phyloP scores from a whole-genome alignment of 2,888 invertebrate species.

The Diloba caeruleocephala region DNA sequence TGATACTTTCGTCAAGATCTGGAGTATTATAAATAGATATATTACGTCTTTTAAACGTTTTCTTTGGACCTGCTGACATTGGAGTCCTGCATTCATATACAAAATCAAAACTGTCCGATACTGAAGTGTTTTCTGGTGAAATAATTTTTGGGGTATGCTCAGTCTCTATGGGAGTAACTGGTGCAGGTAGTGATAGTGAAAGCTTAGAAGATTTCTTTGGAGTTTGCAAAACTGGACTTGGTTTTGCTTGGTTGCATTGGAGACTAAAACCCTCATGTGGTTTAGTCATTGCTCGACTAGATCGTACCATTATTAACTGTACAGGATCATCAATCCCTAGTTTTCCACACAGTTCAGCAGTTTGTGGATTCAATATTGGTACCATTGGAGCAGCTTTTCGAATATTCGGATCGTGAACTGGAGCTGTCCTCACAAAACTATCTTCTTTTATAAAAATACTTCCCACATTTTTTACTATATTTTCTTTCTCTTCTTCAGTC shows the following conservation, averaged over 20 bases:
- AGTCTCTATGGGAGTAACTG: slow-evolving; percentile 73
- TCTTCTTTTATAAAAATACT: slow-evolving; percentile 91
- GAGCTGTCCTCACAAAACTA: slow-evolving; percentile 94
- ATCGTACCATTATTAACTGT: slow-evolving; percentile 88
- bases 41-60: slow-evolving; percentile 82
- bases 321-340: slow-evolving; percentile 95
- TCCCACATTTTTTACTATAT: slow-evolving; percentile 90
- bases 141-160: slow-evolving; percentile 55
- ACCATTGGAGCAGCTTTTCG: slow-evolving; percentile 78
- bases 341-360: slow-evolving; percentile 90
- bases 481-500: slow-evolving; percentile 92
- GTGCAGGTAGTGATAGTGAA: slow-evolving; percentile 71
- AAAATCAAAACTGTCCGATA: slow-evolving; percentile 61
- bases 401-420: slow-evolving; percentile 86
- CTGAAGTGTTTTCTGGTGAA: slow-evolving; percentile 59
- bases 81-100: slow-evolving; percentile 72
- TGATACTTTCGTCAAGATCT: slow-evolving; percentile 68
- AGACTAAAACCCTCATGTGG: slow-evolving; percentile 42
- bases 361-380: slow-evolving; percentile 92
- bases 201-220: slow-evolving; percentile 73
- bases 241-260: too few relatives aligned
- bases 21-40: slow-evolving; percentile 78
- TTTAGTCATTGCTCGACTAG: slow-evolving; percentile 78
- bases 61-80: slow-evolving; percentile 64
- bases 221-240: slow-evolving; percentile 52